Evolutionary conservation across 2,113 vertebrate species (phyloP), one percentile per base, ranked within the genome.

Genomic region (Megalops atlanticus): DNA sequence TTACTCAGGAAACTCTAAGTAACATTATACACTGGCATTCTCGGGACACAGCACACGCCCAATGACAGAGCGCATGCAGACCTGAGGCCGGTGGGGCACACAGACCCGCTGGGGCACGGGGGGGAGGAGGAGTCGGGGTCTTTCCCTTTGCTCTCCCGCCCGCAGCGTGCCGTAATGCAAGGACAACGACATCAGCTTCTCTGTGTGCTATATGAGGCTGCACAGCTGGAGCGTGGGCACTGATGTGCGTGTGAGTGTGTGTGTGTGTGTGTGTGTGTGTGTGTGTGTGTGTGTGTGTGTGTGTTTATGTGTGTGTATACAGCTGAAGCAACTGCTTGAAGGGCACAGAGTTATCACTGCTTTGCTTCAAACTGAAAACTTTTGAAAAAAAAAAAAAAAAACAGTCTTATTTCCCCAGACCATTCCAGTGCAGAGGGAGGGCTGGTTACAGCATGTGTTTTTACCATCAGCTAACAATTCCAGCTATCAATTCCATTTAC

Each of bases 11-110:
- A n/a, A n/a, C n/a, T n/a, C n/a, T n/a, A n/a, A n/a, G 38, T n/a
- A 31, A 76, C 58, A 83, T 10, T 35, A 27, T 16, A 47, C 39
- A 80, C 72, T 83, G 72, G 78, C 70, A 85, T 80, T 83, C 82
- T 84, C 40, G 79, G 77, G 43, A 78, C 78, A 73, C 41, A 77
- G 43, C 70, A 24, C 41, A 54, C 64, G 52, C 31, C 49, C 76
- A 83, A 83, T 76, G 77, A 78, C 73, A 74, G 43, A 45, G 43
- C 14, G 43, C 14, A 81, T 69, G 77, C 70, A 81, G 82, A 80
- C 80, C 54, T 75, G 79, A 58, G n/a, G 4, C 2, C 14, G 7
- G 12, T 33, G 10, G 8, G 49, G 73, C 0, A n/a, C 14, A 33
- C n/a, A 39, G 76, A 31, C 33, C 79, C 69, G 72, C 49, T 16